Percentiles rank a stretch among this genome's conserved stretches.
These are phyloP conservation scores for Paedocypris sp. DNA, from an alignment of 2,113 vertebrate species.

Conservation along the genomic window DNA sequence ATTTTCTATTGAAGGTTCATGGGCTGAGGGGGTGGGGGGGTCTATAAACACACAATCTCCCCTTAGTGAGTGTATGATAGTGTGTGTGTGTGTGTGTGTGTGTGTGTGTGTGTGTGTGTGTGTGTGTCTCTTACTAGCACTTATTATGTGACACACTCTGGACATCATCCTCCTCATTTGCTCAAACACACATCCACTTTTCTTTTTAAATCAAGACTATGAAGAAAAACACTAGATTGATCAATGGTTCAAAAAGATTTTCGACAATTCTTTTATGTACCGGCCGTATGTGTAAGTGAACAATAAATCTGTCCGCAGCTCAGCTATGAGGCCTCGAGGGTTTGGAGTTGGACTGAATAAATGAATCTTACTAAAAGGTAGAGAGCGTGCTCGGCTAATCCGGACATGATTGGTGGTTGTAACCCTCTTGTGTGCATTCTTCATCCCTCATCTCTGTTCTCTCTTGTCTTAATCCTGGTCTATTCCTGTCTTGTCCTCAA, in stretches of 20 bases:
- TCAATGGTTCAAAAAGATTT: no score
- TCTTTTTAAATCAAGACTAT: no score
- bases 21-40: background rate
- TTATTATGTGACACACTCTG: no score
- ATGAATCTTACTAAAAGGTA: background rate
- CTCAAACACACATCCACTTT: no score
- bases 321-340: background rate
- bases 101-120: background rate
- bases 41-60: background rate
- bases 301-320: background rate
- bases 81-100: background rate
- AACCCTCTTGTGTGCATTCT: background rate
- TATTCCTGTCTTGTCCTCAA: conserved; percentile 38
- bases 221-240: no score
- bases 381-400: background rate
- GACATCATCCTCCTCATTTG: no score
- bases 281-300: no score
- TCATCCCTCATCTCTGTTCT: background rate
- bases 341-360: background rate
- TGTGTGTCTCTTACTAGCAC: no score
- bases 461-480: conserved; percentile 16
- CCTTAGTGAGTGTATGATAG: background rate
- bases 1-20: background rate
- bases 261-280: no score
- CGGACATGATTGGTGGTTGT: background rate